phyloP scores from a whole-genome alignment of 2,113 vertebrate genomes.

The Vombatus ursinus region DNA sequence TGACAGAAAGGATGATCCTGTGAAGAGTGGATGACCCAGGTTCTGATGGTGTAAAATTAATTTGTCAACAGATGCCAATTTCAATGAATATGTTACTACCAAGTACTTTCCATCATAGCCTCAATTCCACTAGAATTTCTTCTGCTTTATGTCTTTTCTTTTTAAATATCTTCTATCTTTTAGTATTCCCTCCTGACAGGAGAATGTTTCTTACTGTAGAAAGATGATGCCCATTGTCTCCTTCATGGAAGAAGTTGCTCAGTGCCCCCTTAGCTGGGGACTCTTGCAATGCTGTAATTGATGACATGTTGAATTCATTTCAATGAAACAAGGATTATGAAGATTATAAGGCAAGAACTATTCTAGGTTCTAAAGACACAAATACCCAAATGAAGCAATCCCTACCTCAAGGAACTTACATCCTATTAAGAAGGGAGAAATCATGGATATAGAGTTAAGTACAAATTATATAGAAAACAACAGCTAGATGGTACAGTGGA shows the following conservation, averaged over 20 bases:
- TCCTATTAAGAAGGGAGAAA: no score
- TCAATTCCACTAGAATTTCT: neutral
- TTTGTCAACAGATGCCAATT: neutral
- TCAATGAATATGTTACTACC: neutral
- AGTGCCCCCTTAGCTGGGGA: no score
- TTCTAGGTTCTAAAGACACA: no score
- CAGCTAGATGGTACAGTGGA: no score
- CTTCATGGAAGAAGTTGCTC: neutral
- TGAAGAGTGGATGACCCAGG: neutral
- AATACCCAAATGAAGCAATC: no score
- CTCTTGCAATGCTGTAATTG: no score
- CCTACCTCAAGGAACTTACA: no score
- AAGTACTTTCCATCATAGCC: neutral
- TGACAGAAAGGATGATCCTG: neutral
- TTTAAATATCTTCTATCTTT: neutral
- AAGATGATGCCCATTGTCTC: neutral
- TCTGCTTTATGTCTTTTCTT: neutral
- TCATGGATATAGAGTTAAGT: no score
- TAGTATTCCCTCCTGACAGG: neutral
- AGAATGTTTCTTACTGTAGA: neutral
- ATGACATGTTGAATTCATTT: no score
- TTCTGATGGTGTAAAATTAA: neutral
- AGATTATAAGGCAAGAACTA: no score
- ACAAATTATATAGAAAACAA: no score
- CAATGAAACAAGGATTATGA: no score